Conservation (phyloP, 2,797 vertebrate species). For the Coccyzus lansbergi region DNA sequence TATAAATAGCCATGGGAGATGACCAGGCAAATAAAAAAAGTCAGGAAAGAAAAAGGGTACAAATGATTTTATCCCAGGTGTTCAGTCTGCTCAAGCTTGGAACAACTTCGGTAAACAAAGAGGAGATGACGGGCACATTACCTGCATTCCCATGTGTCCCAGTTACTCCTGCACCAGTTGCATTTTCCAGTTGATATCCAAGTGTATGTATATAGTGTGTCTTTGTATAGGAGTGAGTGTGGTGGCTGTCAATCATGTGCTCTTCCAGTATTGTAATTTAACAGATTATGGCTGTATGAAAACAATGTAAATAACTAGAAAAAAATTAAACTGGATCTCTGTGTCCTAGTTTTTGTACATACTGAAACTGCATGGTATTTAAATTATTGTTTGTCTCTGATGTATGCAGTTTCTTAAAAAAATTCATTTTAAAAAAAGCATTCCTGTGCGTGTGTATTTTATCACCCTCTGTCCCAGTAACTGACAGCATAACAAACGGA, state of each 20-base stretch:
- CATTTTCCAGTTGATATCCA: slow-evolving; percentile 75
- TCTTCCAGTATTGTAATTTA: slow-evolving; percentile 78
- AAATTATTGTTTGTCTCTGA: slow-evolving; percentile 92
- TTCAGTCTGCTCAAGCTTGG: slow-evolving; percentile 10
- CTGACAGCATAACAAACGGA: rapidly evolving
- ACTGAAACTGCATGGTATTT: slow-evolving; percentile 91
- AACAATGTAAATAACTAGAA: slow-evolving; percentile 80
- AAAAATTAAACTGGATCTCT: slow-evolving; percentile 77
- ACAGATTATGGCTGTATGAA: slow-evolving; percentile 76
- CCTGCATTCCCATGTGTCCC: slow-evolving; percentile 40
- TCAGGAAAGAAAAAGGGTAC: slow-evolving; percentile 41
- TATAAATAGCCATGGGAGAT: slow-evolving; percentile 31
- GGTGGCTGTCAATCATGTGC: slow-evolving; percentile 74
- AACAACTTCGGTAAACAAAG: slow-evolving; percentile 42
- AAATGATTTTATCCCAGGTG: slow-evolving; percentile 7
- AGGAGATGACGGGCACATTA: slow-evolving; percentile 46
- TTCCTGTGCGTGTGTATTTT: slow-evolving; percentile 47
- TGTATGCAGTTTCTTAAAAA: slow-evolving; percentile 94
- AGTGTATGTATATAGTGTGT: slow-evolving; percentile 82
- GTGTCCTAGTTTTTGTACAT: slow-evolving; percentile 84
- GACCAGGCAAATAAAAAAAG: slow-evolving; percentile 19
- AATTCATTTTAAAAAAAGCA: slow-evolving; percentile 76
- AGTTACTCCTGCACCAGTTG: slow-evolving; percentile 62
- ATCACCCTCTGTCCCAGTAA: not conserved
- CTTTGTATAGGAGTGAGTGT: slow-evolving; percentile 81